Evolutionary conservation across 2,888 invertebrate genomes (phyloP), one percentile per base, ranked within the genome.

Genomic region (Euclidia mi): DNA sequence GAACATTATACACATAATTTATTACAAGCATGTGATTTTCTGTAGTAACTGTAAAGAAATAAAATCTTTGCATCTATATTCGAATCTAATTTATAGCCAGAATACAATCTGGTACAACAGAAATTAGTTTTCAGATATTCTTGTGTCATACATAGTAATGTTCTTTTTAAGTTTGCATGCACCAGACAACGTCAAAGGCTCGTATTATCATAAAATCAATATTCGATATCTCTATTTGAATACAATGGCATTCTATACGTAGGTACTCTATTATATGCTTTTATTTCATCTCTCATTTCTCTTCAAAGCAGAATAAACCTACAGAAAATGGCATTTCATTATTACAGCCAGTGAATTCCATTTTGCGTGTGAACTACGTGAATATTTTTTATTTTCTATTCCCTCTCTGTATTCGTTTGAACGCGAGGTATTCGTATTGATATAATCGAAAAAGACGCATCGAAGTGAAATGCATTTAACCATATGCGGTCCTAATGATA

Each of bases 191-290:
- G 38, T 37, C 35, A 47, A 60, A 60, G 58, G 47, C 47, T 28
- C 18, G 56, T 67, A 80, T 83, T 82, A 79, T 67, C 80, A 84
- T 82, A 81, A 82, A 84, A 83, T 82, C 85, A 76, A 84, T 85
- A 84, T 70, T 65, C 76, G 71, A 80, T 80, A 78, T 77, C 60
- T 66, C 56, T 65, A 82, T 84, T 78, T 80, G 77, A 80, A 85
- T 85, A 82, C 77, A 76, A 80, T 73, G 12, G 61, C 53, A 46
- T 56, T 56, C 44, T 53, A 52, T 42, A 37, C 12, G 57, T n/a
- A n/a, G n/a, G n/a, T 62, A 56, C 44, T 55, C 55, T 43, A 43
- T 58, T 43, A 53, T 57, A 61, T 60, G 65, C 53, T 58, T 63
- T 59, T 71, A 65, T 79, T 78, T 76, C 76, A 81, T 78, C 75